phyloP scores from a whole-genome alignment of 2,888 invertebrate genomes.

The Drosophila villosipedis region DNA sequence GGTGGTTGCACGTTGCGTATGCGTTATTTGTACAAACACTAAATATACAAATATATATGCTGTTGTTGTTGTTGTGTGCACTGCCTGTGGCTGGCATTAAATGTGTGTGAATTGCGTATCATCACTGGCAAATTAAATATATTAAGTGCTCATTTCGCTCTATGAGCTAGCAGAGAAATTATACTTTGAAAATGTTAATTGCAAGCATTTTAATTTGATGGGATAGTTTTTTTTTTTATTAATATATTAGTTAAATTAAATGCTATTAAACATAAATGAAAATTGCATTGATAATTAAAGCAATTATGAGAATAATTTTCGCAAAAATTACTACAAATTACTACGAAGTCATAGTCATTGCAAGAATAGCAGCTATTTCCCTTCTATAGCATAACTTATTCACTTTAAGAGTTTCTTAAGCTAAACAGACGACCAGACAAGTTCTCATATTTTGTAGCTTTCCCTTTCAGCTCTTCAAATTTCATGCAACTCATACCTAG shows the following conservation, averaged over 20 bases:
- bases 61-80: slow-evolving; percentile 7
- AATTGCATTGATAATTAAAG: neutral
- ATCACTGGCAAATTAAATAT: slow-evolving; percentile 15
- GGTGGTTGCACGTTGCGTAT: slow-evolving; percentile 46
- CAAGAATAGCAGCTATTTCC: neutral
- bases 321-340: neutral
- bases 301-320: neutral
- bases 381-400: neutral
- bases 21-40: slow-evolving; percentile 36
- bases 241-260: neutral
- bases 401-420: neutral
- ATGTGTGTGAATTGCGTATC: slow-evolving; percentile 5
- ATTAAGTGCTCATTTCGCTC: slow-evolving; percentile 19
- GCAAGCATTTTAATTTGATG: neutral
- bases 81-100: slow-evolving; percentile 11
- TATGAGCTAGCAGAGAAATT: neutral
- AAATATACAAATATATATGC: neutral
- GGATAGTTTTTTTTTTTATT: neutral
- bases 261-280: neutral
- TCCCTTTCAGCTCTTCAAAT: slow-evolving; percentile 20
- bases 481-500: slow-evolving; percentile 1
- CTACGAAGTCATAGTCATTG: neutral
- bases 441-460: slow-evolving; percentile 18
- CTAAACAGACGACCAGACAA: neutral
- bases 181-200: slow-evolving; percentile 16